Base-by-base conservation (phyloP, 2,113 vertebrate species). In the Astur gentilis region DNA sequence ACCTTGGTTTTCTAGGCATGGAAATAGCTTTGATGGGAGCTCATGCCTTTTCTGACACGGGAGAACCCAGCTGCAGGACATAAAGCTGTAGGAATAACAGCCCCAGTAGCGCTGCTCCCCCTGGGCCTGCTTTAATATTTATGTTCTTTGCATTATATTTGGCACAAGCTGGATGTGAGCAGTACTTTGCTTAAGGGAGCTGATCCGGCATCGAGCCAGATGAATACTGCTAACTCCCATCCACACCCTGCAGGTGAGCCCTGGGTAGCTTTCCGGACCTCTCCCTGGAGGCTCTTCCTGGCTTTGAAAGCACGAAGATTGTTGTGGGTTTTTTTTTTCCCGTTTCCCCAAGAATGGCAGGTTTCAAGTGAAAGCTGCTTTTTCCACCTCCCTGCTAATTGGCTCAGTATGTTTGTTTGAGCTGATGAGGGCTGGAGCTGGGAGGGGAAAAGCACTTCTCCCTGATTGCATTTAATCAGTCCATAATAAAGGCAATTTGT, bases 401-500 rank as follows among this genome's bases (percentile, higher is more conserved):
- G 95, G 61, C 89, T 93, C 71, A 62, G 70, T 90, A 75, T 96
- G 93, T 97, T 96, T 98, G 96, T 97, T 97, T 92, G 83, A 90
- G 83, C 60, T 95, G 95, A 95, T 92, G 87, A 86, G 89, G 66
- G 58, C 83, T 86, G 76, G 71, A 70, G 49, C 22, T 75, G 89
- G 93, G 82, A 94, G 76, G 90, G 52, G 90, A 82, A 87, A 90
- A 27, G 84, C 92, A 65, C 67, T 93, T 93, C 86, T 95, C 83
- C 73, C 81, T 94, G 95, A 93, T 91, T 95, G 58, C 84, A 54
- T 96, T 97, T 97, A 94, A 96, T 96, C 93, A 80, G 84, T 60
- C 93, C 11, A 17, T 97, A 97, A 96, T 97, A 95, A 97, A 96
- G 88, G 87, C 94, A 97, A 97, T 97, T 98, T 97, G 97, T 96